These are phyloP conservation scores for Choristoneura fumiferana DNA, from an alignment of 1,140 invertebrate genomes.

Conservation along the genomic window DNA sequence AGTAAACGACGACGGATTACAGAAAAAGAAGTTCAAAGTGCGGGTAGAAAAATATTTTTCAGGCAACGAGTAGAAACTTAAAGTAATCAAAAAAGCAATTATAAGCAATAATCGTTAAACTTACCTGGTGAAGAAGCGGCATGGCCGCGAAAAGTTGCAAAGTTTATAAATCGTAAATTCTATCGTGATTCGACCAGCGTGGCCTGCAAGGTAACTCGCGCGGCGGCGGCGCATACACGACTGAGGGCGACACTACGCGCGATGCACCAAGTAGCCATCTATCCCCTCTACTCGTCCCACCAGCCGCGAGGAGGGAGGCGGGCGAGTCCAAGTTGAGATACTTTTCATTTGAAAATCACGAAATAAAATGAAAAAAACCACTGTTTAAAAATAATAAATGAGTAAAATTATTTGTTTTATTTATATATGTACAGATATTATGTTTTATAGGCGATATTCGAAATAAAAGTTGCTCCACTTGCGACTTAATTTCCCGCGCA, in stretches of 20 bases:
- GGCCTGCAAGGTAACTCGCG: constrained; percentile 36
- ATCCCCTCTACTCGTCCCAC: constrained; percentile 29
- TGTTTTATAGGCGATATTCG: not conserved
- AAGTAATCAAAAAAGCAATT: no score
- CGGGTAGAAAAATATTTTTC: no score
- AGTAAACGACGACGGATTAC: no score
- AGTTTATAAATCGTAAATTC: constrained; percentile 34
- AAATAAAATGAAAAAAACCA: not conserved
- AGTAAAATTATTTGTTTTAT: no score
- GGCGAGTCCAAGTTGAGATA: constrained; percentile 19
- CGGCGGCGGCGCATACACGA: constrained; percentile 44
- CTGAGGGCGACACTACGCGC: constrained; percentile 36
- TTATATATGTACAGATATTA: no score
- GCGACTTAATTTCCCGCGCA: constrained; percentile 5
- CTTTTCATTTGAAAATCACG: constrained; percentile 3
- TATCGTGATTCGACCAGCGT: constrained; percentile 28
- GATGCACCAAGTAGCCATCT: constrained; percentile 47
- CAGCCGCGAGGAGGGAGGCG: not conserved
- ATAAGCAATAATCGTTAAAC: no score
- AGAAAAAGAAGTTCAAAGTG: no score
- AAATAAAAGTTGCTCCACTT: not conserved
- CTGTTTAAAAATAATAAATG: no score
- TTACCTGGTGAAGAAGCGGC: constrained; percentile 65
- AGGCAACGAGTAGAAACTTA: no score
- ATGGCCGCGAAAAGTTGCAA: constrained; percentile 47